phyloP scores from a whole-genome alignment of 1,140 invertebrate species.

The Daktulosphaira vitifoliae region DNA sequence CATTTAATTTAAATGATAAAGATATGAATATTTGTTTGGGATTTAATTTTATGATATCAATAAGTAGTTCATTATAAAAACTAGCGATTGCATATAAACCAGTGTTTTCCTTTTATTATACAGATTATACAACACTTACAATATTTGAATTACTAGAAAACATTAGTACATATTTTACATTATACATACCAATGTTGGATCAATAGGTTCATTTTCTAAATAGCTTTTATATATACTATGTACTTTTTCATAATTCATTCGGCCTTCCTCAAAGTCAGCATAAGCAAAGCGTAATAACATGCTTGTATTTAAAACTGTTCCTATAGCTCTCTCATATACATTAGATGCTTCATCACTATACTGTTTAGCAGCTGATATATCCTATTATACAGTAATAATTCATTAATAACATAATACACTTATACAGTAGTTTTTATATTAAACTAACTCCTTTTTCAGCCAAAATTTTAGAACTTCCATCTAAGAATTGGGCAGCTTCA shows the following conservation, averaged over 20 bases:
- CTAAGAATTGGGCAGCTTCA: constrained; percentile 92
- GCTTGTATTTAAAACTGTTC: constrained; percentile 76
- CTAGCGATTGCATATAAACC: too few species aligned
- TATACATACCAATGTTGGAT: constrained; percentile 79
- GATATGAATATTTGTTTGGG: too few species aligned
- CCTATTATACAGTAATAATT: constrained; percentile 48
- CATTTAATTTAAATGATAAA: too few species aligned
- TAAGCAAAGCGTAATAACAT: constrained; percentile 95
- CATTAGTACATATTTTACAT: background rate
- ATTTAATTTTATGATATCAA: too few species aligned
- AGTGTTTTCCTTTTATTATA: too few species aligned
- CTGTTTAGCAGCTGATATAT: constrained; percentile 79
- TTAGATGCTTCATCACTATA: constrained; percentile 89
- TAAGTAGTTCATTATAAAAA: too few species aligned
- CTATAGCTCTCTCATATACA: constrained; percentile 86
- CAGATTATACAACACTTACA: too few species aligned
- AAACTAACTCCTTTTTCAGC: constrained; percentile 81
- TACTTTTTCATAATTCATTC: constrained; percentile 94
- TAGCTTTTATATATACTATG: constrained; percentile 93
- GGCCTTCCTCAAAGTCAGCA: constrained; percentile 96
- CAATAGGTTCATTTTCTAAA: constrained; percentile 77
- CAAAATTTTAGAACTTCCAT: constrained; percentile 83
- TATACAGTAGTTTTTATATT: background rate
- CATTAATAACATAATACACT: background rate
- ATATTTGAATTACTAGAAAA: background rate